Conservation (phyloP, 2,113 vertebrate genomes). For the Cariama cristata region DNA sequence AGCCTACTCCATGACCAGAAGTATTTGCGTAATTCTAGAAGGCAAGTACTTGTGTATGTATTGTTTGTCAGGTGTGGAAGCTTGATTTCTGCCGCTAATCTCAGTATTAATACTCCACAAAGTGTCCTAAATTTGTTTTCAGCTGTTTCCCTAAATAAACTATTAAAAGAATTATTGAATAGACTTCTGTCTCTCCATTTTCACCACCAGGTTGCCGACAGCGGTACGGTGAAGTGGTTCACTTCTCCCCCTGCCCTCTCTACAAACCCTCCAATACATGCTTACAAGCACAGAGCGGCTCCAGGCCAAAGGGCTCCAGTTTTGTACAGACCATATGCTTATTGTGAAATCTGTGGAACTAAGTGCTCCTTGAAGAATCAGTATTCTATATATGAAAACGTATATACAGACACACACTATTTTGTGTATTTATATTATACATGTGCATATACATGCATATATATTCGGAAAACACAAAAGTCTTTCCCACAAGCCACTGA, state of each 20-base stretch:
- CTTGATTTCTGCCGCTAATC: background rate
- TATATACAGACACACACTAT: background rate
- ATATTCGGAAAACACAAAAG: background rate
- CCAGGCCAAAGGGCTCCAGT: background rate
- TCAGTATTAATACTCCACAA: background rate
- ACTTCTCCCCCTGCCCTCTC: too few species aligned
- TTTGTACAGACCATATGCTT: background rate
- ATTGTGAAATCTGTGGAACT: background rate
- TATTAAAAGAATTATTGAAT: background rate
- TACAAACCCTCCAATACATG: background rate
- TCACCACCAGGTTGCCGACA: background rate
- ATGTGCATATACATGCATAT: accelerated
- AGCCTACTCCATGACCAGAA: background rate
- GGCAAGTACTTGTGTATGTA: background rate
- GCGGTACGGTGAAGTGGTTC: background rate
- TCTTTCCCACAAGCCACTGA: background rate
- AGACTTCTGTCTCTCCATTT: background rate
- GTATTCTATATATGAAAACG: background rate
- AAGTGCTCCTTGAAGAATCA: background rate
- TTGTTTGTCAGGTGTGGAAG: background rate
- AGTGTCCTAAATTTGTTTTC: background rate
- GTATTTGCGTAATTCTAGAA: background rate
- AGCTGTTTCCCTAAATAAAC: background rate
- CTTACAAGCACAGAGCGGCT: background rate
- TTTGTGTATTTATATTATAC: background rate